Conservation (phyloP, 2,888 invertebrate species). For the Hydriomena furcata region DNA sequence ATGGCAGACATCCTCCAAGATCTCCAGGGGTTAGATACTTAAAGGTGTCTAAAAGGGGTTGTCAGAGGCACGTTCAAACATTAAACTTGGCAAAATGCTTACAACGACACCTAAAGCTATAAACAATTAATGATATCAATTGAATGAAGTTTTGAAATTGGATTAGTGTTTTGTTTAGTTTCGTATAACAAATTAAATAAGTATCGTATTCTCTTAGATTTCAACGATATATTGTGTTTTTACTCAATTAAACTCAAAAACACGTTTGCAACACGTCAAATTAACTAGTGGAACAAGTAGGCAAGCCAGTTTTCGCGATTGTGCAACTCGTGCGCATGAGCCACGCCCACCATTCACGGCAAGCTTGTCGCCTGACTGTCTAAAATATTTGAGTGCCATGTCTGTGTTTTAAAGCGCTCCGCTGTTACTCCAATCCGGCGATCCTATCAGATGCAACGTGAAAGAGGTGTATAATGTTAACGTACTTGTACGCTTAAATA, state of each 20-base stretch:
- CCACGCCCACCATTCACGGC: constrained; percentile 48
- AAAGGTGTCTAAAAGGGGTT: too few relatives aligned
- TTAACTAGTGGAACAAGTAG: constrained; percentile 29
- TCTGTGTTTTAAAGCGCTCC: constrained; percentile 2
- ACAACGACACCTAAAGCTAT: too few relatives aligned
- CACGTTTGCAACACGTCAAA: constrained; percentile 21
- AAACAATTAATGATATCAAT: too few relatives aligned
- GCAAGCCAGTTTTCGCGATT: constrained; percentile 41
- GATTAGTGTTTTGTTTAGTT: too few relatives aligned
- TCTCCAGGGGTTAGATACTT: too few relatives aligned
- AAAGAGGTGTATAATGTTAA: too few relatives aligned
- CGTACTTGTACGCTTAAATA: too few relatives aligned
- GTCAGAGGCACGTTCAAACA: neutral
- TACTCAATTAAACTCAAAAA: constrained; percentile 20
- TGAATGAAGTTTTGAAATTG: too few relatives aligned
- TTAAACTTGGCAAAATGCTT: too few relatives aligned
- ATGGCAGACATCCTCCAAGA: too few relatives aligned
- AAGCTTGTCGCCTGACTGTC: constrained; percentile 41
- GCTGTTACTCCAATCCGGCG: neutral
- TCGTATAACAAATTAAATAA: too few relatives aligned
- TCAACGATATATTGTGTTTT: constrained; percentile 2
- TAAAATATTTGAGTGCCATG: constrained; percentile 35
- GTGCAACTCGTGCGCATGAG: constrained; percentile 45
- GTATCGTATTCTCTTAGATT: neutral
- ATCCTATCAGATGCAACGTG: too few relatives aligned